Base-by-base conservation (phyloP, 1,140 invertebrate species). In the Drosophila aff. region DNA sequence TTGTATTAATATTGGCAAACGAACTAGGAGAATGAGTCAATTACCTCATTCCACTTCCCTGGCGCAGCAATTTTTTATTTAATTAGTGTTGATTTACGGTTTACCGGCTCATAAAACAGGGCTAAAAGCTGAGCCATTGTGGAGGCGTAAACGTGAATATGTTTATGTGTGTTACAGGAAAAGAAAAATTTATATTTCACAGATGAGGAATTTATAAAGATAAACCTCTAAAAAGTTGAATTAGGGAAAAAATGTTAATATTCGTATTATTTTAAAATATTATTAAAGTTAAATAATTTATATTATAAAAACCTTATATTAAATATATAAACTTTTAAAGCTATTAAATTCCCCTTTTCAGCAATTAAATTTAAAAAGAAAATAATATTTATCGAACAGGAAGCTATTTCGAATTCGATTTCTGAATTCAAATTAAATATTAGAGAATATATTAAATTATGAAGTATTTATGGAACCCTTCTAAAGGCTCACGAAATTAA, bases 81-180 rank as follows among this genome's bases (percentile, higher is more conserved):
- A 89, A 87, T 87, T 87, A 89, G 63, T 66, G 74, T 78, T 87
- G 68, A 82, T 82, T 86, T 82, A 75, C 81, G 49, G 58, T 68
- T 65, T 77, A 64, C 53, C 68, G 65, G 61, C 60, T 66, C 61
- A 73, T 61, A 74, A 75, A 76, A 50, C 60, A 41, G 28, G 23
- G 53, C 53, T 44, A 57, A 74, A 44, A 50, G 79, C 38, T 40
- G 47, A 63, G 16, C 47, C 49, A 57, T 76, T 60, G 50, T 58
- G 38, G 11, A 47, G 49, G 44, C 62, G 50, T 72, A 44, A 40
- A 62, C 40, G 16, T 47, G 49, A 57, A 73, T 79, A 64, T 71
- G 78, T 64, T 64, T 50, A 61, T 63, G 44, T 49, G 33, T 41
- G 38, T 21, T 55, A 28, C 59, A 55, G 40, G 23, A n/a, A 16